Base-by-base conservation (phyloP, 2,797 vertebrate species). In the Falco novaeseelandiae region DNA sequence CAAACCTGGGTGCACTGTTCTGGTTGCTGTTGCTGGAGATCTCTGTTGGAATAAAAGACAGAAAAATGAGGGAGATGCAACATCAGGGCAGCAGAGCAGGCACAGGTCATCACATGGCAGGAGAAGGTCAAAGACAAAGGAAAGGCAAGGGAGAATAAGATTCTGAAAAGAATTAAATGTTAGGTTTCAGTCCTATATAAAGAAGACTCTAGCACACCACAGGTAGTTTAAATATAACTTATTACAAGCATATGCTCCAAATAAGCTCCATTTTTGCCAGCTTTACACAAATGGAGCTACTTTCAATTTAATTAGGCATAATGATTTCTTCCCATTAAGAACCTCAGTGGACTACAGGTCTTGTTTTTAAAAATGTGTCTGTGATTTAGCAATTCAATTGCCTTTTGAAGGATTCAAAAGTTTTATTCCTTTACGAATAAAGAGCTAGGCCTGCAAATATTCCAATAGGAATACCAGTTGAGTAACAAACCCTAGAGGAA, bases 321-420 rank as follows among this genome's bases (percentile, higher is more conserved):
- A 95, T 95, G 67, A 87, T 89, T 96, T 89, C 71, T 95, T 94
- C 83, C 91, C 61, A 94, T 97, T 96, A 96, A 89, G 72, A 92
- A 85, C 54, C 83, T 92, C 88, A 44, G 59, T 78, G 87, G 89
- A 94, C 94, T 94, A 87, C 65, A 89, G 86, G 69, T 91, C 89
- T 94, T 77, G 52, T 85, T 92, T 96, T 94, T 87, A 18, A 93
- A 97, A 96, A 77, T 36, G 49, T 74, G 34, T 32, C 57, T 78
- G 63, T 87, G 78, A 83, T 89, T 85, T 77, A 77, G 61, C 34
- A 85, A 71, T 69, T 63, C 79, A 81, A 58, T 88, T 89, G 74
- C 22, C 46, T 96, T 92, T 85, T 61, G 76, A 93, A 83, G 71
- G 78, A 90, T 92, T 93, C 93, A 36, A 49, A 92, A 40, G 15